A percentile compares a stretch with the other conserved stretches of the same genome.
Evolutionary conservation across 2,113 vertebrate genomes (phyloP).

Genomic region (Potamarius usumacintae): DNA sequence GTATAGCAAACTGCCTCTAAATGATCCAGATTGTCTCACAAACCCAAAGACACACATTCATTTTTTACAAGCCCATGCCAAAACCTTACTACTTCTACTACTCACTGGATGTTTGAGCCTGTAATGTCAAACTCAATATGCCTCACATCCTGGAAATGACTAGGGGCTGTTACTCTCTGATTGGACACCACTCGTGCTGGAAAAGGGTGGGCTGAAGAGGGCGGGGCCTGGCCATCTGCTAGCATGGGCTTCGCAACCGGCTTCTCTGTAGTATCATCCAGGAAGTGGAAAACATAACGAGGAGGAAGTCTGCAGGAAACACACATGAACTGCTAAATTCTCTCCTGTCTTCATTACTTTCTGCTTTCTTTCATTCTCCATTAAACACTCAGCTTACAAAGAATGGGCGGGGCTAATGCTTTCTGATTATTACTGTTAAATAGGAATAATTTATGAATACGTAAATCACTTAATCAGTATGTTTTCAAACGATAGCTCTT

Average conservation of each 20-base stretch:
- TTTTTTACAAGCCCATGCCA: not conserved
- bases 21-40: not conserved
- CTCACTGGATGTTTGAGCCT: slow-evolving; percentile 83
- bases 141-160: slow-evolving; percentile 92
- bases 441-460: not conserved
- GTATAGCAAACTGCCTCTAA: not conserved
- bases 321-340: not conserved
- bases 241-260: rapidly evolving
- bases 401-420: not conserved
- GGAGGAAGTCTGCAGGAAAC: slow-evolving; percentile 78
- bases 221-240: slow-evolving; percentile 15
- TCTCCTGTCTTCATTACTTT: not conserved
- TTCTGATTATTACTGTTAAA: not conserved
- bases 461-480: not conserved
- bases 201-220: slow-evolving; percentile 73
- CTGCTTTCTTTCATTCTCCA: not conserved
- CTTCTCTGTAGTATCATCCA: slow-evolving; percentile 60
- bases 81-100: not conserved
- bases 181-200: slow-evolving; percentile 78
- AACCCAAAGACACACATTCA: not conserved
- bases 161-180: slow-evolving; percentile 74
- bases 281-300: slow-evolving; percentile 76
- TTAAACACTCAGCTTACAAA: not conserved
- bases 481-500: not conserved
- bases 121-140: slow-evolving; percentile 85